These are phyloP conservation scores for Lycodopsis pacificus DNA, from an alignment of 2,797 vertebrate species.

Conservation along the genomic window DNA sequence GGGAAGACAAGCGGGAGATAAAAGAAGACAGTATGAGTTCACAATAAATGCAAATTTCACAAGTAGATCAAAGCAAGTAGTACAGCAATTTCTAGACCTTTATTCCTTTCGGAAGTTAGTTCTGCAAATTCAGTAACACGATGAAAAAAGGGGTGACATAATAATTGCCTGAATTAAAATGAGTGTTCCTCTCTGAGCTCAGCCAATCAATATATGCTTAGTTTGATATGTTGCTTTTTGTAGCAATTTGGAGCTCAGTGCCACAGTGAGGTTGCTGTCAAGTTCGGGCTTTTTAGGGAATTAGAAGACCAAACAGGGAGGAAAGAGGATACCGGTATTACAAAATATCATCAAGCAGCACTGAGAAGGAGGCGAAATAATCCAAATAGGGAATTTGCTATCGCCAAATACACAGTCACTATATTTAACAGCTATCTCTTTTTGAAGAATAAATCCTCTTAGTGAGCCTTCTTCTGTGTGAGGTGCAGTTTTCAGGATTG, in stretches of 20 bases:
- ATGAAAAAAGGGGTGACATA: conserved; percentile 41
- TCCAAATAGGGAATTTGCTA: conserved; percentile 78
- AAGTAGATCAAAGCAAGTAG: conserved; percentile 20
- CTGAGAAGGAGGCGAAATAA: conserved; percentile 72
- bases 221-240: conserved; percentile 59
- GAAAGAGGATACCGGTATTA: conserved; percentile 77
- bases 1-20: background rate
- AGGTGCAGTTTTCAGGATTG: conserved; percentile 79
- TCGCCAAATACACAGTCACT: conserved; percentile 70
- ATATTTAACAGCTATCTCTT: conserved; percentile 73
- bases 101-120: conserved; percentile 31
- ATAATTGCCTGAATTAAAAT: conserved; percentile 60
- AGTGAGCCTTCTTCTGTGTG: conserved; percentile 71
- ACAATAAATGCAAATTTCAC: conserved; percentile 19
- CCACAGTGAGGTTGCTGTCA: conserved; percentile 58
- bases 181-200: conserved; percentile 52
- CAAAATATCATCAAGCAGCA: conserved; percentile 71
- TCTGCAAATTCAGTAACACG: conserved; percentile 32
- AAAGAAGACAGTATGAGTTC: conserved; percentile 4
- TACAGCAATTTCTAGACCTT: conserved; percentile 10
- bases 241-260: conserved; percentile 36
- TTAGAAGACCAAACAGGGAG: conserved; percentile 65
- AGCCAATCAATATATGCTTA: conserved; percentile 36
- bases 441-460: conserved; percentile 83
- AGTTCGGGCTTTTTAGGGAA: conserved; percentile 69